Evolutionary conservation across 1,140 invertebrate genomes (phyloP).

Genomic region (Lucilia sericata): DNA sequence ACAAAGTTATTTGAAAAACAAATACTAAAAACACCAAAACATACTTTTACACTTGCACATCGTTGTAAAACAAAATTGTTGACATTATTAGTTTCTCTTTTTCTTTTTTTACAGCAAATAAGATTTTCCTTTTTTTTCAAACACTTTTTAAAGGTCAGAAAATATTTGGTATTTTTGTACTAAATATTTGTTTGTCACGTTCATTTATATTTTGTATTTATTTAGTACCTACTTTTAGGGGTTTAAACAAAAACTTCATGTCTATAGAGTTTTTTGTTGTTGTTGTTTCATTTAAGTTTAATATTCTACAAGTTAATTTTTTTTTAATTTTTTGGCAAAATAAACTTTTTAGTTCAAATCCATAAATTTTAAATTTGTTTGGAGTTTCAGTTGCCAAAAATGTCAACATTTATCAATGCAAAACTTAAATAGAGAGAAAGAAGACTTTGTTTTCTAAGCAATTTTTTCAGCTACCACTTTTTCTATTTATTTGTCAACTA

Average conservation of each 20-base stretch:
- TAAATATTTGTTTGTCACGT: no score
- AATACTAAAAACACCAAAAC: not conserved
- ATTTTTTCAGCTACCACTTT: not conserved
- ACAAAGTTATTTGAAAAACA: not conserved
- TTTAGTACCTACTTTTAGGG: no score
- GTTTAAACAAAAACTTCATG: no score
- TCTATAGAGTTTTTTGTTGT: not conserved
- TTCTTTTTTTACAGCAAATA: no score
- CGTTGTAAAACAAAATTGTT: slow-evolving; percentile 17
- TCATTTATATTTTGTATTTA: no score
- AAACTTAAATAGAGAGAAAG: not conserved
- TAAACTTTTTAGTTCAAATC: slow-evolving; percentile 6
- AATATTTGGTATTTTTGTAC: not conserved
- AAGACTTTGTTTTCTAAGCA: not conserved
- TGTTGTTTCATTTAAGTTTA: not conserved
- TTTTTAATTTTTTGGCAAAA: not conserved
- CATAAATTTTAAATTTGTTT: slow-evolving; percentile 25
- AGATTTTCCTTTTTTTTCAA: not conserved
- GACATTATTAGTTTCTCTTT: slow-evolving; percentile 14
- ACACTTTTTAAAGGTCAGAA: not conserved
- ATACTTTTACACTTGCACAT: not conserved
- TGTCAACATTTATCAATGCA: slow-evolving; percentile 23
- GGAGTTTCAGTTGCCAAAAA: not conserved
- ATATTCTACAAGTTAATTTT: not conserved
- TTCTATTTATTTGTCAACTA: not conserved